Base-by-base conservation (phyloP, 1,140 invertebrate species). In the Leguminivora glycinivorella region DNA sequence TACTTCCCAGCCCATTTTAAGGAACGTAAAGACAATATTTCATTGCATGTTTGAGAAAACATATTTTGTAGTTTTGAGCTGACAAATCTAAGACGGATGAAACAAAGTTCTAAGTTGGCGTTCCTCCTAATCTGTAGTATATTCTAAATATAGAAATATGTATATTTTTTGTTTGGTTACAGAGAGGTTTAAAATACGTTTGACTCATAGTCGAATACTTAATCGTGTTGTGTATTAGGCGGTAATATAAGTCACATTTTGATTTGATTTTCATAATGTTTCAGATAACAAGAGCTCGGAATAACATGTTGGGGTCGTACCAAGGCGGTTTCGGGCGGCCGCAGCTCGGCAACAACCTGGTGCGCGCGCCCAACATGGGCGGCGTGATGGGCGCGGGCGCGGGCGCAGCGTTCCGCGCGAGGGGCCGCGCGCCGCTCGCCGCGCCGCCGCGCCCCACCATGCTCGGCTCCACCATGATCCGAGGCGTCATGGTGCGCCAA, bases 241-340 rank as follows among this genome's bases (percentile, higher is more conserved):
- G 34, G 34, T 38, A 38, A 38, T 38, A 38, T 38, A 6, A 47
- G 7, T 6, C 43, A n/a, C 0, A 47, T 47, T 38, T 38, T 3
- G 2, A 38, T 38, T 38, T 38, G 2, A 12, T 12, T 2, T 38
- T 38, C 34, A 38, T 12, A 43, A 66, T 40, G 17, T 92, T 92
- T 56, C 83, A 93, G 92, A 93, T 93, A 74, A 85, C 92, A 68
- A 85, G 92, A 71, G 78, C 91, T 31, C 92, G 87, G 17, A 86
- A 88, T 73, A 82, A 73, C 67, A 78, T 87, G 76, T 75, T 88
- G 80, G 76, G 77, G 67, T 75, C 84, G n/a, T 89, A 88, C 38
- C 84, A 83, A 72, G 82, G 73, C 17, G 72, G 79, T 2, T 88
- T 88, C 60, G 78, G 81, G 58, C 83, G 83, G 22, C 56, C 74